A percentile compares a stretch with the other conserved stretches of the same genome.
Evolutionary conservation across 1,140 invertebrate species (phyloP).

Genomic region (Ceratosolen fusciceps): DNA sequence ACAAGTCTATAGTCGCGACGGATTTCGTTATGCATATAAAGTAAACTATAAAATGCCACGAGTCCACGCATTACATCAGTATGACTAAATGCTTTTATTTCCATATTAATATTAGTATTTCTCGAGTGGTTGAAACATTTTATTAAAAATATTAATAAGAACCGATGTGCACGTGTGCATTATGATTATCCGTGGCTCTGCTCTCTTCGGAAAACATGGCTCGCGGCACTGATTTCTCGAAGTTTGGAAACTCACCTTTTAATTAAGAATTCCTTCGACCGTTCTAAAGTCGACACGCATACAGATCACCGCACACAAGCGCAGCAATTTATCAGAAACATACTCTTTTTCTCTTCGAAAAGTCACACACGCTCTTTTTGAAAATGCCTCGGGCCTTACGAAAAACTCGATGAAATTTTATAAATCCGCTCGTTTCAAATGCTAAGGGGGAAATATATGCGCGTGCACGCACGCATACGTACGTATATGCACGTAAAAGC

Average conservation of each 20-base stretch:
- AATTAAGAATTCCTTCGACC: not conserved
- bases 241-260: not conserved
- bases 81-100: conserved; percentile 24
- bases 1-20: conserved; percentile 19
- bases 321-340: not conserved
- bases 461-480: too few relatives aligned
- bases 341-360: not conserved
- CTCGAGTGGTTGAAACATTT: conserved; percentile 14
- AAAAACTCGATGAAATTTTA: not conserved
- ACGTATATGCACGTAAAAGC: too few relatives aligned
- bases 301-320: not conserved
- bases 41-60: conserved; percentile 5
- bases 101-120: conserved; percentile 16
- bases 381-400: not conserved
- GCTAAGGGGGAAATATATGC: too few relatives aligned
- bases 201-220: conserved; percentile 3
- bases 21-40: conserved; percentile 27
- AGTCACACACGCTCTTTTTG: not conserved
- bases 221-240: not conserved
- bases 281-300: not conserved
- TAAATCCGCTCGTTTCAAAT: not conserved
- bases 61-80: conserved; percentile 20
- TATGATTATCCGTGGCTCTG: not conserved
- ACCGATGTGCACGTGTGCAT: not conserved
- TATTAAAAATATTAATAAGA: conserved; percentile 21